Evolutionary conservation across 2,113 vertebrate genomes (phyloP), one percentile per base, ranked within the genome.

Genomic region (Pampusana beccarii): DNA sequence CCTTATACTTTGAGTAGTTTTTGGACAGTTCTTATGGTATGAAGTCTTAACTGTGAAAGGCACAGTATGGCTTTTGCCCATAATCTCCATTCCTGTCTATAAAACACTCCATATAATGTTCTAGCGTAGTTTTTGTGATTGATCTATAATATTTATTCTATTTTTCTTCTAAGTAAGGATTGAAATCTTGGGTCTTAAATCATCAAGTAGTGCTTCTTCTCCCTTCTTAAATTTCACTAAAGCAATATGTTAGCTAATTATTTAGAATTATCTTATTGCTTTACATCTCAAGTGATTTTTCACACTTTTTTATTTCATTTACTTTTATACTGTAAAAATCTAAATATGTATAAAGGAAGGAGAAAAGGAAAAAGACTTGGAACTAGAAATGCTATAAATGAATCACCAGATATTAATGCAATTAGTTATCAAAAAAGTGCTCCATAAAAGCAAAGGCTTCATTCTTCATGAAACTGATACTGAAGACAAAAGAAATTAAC

Each of bases 51-150:
- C 11, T 40, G 9, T n/a, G 48, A 81, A 78, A 40, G 11, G 46
- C 5, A n/a, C 0, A 23, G 4, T 28, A 54, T 25, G 58, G 13
- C 2, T 62, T 66, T 81, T 75, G 8, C 50, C 11, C 2, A 1
- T 44, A 62, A 57, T 53, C 5, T 66, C 4, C 44, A 29, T 10
- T 2, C 10, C 8, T 71, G 4, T 33, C n/a, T 71, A 13, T 21
- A 54, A 79, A 79, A 36, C 6, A 42, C 5, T 73, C 0, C 0
- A 9, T 78, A 36, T 21, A 57, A 15, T 38, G 31, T 78, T 78
- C 19, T 42, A 53, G 4, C 26, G 4, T 28, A 31, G 4, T 77
- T 80, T 83, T 65, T 69, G 53, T 51, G 15, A 42, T 46, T 75
- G 10, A 46, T 48, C 3, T 62, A 36, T 58, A 14, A 13, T 36